Percentiles rank a stretch among this genome's conserved stretches.
Evolutionary conservation across 2,797 vertebrate genomes (phyloP).

Genomic region (Nannoperca obscura): DNA sequence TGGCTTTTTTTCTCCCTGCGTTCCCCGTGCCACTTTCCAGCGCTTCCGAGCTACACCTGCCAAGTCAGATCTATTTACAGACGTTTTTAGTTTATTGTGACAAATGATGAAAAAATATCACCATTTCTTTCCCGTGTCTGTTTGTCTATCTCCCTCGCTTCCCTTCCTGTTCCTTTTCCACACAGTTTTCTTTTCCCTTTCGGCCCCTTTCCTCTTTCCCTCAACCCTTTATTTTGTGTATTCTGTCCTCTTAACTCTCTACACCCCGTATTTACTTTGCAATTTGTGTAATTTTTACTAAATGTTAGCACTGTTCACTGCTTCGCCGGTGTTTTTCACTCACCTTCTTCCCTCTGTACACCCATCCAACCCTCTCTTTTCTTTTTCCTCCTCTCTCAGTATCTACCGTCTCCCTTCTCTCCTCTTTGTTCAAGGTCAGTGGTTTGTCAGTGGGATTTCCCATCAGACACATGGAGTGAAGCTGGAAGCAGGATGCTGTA

Average conservation of each 20-base stretch:
- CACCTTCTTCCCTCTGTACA: background rate
- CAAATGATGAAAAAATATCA: slow-evolving; percentile 1
- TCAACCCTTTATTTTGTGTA: background rate
- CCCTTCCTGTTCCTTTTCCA: background rate
- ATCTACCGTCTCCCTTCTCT: slow-evolving; percentile 1
- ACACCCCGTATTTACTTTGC: too few relatives aligned
- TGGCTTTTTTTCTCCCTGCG: background rate
- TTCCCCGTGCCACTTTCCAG: slow-evolving; percentile 1
- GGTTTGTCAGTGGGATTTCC: slow-evolving; percentile 54
- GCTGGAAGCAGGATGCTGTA: slow-evolving; percentile 24
- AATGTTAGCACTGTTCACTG: background rate
- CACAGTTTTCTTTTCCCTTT: background rate
- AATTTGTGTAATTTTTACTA: background rate
- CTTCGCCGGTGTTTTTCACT: background rate
- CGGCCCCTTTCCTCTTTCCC: background rate
- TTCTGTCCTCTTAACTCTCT: background rate
- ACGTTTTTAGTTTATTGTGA: slow-evolving; percentile 15
- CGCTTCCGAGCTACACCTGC: slow-evolving; percentile 8
- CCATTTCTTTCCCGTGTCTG: background rate
- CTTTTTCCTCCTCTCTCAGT: background rate
- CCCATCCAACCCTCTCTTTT: background rate
- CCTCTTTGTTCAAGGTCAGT: slow-evolving; percentile 63
- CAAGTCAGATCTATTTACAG: slow-evolving; percentile 45
- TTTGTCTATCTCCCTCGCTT: background rate
- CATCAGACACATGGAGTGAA: slow-evolving; percentile 36